Percentiles rank a stretch among this genome's conserved stretches.
Conservation (phyloP, 2,113 vertebrate genomes). For the Charadrius vociferus region DNA sequence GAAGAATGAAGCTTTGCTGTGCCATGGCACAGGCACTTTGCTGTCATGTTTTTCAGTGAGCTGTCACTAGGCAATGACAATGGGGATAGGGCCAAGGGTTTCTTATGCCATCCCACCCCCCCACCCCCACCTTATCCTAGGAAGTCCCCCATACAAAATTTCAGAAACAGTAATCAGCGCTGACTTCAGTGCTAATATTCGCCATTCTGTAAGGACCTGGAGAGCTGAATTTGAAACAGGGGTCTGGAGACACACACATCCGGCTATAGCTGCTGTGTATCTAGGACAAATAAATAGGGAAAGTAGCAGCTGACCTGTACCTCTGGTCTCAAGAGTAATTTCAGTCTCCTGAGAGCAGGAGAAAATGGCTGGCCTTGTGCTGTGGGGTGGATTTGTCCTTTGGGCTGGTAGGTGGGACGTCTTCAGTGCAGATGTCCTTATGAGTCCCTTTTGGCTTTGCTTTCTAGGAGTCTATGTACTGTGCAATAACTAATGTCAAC, state of each 20-base stretch:
- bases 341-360: not conserved
- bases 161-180: not conserved
- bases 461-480: not conserved
- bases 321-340: not conserved
- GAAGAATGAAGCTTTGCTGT: not conserved
- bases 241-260: not conserved
- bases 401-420: not conserved
- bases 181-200: not conserved
- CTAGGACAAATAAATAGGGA: not conserved
- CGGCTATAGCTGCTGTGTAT: not conserved
- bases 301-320: not conserved
- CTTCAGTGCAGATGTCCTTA: not conserved
- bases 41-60: not conserved
- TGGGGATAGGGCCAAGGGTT: not conserved
- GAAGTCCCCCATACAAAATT: not conserved
- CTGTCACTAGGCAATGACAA: not conserved
- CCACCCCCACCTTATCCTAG: accelerated
- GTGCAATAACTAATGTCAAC: not conserved
- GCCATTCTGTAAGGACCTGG: not conserved
- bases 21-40: not conserved
- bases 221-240: not conserved
- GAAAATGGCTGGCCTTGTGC: not conserved
- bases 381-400: not conserved
- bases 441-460: not conserved
- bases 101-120: not conserved